A percentile compares a stretch with the other conserved stretches of the same genome.
Evolutionary conservation across 2,113 vertebrate genomes (phyloP).

Genomic region (Dipodomys stephensi): DNA sequence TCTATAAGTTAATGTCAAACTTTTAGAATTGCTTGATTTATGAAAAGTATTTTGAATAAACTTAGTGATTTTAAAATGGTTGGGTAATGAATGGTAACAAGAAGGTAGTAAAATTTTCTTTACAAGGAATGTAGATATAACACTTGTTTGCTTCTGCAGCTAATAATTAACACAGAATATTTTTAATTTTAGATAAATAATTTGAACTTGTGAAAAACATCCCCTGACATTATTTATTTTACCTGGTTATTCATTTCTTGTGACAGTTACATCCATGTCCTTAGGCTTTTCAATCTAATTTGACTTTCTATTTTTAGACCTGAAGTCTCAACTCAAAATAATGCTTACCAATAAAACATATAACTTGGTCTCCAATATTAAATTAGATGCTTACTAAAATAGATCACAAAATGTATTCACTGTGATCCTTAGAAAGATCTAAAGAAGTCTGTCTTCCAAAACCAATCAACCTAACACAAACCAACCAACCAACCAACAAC

Average conservation of each 20-base stretch:
- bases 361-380: not conserved
- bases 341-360: not conserved
- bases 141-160: not conserved
- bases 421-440: not conserved
- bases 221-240: not conserved
- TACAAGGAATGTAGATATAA: not conserved
- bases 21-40: not conserved
- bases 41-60: conserved; percentile 15
- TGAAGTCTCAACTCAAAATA: not conserved
- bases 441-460: conserved; percentile 11
- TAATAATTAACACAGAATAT: not conserved
- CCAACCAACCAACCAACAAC: not conserved
- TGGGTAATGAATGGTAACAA: not conserved
- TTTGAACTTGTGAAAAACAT: not conserved
- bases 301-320: not conserved
- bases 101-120: not conserved
- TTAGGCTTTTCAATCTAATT: not conserved
- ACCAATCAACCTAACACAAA: not conserved
- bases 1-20: not conserved
- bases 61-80: not conserved
- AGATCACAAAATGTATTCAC: not conserved
- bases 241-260: not conserved
- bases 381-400: not conserved
- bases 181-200: conserved; percentile 8
- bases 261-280: not conserved